phyloP scores from a whole-genome alignment of 2,888 invertebrate species.

The Hyalella azteca region DNA sequence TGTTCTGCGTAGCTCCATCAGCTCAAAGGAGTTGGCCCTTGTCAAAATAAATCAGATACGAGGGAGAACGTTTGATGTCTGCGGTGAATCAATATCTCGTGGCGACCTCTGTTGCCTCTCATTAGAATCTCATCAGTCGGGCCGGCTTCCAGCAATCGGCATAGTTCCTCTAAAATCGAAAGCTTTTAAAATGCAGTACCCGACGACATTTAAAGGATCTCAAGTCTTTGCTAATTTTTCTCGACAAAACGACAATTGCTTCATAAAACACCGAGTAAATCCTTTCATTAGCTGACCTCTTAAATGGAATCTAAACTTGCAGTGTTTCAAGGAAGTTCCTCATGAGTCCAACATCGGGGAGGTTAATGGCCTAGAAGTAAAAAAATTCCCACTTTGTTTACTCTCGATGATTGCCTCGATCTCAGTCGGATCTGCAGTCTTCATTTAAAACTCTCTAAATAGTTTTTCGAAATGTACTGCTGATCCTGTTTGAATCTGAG shows the following conservation, averaged over 20 bases:
- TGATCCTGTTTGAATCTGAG: no score
- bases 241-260: constrained; percentile 27
- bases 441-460: not conserved
- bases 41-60: not conserved
- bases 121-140: constrained; percentile 29
- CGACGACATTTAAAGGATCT: constrained; percentile 16
- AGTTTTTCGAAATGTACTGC: not conserved
- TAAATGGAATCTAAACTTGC: constrained; percentile 30
- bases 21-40: not conserved
- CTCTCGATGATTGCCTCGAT: not conserved
- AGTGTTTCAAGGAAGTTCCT: constrained; percentile 25
- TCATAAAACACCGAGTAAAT: constrained; percentile 36
- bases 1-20: not conserved
- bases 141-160: constrained; percentile 13
- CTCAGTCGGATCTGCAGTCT: not conserved
- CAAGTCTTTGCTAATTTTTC: not conserved
- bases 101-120: constrained; percentile 24
- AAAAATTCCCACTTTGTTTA: not conserved
- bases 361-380: constrained; percentile 29
- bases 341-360: constrained; percentile 1
- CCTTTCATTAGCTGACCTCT: constrained; percentile 19
- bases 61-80: constrained; percentile 8
- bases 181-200: constrained; percentile 17
- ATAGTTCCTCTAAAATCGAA: constrained; percentile 23
- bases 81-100: not conserved